These are phyloP conservation scores for Ostrea denselamellosa DNA, from an alignment of 1,140 invertebrate species.

Conservation along the genomic window DNA sequence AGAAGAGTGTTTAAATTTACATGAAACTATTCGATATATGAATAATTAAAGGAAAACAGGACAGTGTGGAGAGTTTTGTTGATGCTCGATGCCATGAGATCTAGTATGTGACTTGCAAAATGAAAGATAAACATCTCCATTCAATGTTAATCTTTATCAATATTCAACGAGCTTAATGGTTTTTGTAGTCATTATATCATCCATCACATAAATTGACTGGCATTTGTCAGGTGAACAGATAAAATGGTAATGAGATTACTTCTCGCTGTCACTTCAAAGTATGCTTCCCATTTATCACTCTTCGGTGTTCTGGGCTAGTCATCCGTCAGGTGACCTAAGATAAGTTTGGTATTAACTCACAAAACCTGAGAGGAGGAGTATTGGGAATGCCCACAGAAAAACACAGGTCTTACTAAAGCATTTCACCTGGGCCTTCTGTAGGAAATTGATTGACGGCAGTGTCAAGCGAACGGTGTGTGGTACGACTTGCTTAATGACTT, in stretches of 20 bases:
- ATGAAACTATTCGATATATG: not conserved
- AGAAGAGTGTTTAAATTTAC: not conserved
- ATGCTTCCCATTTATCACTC: conserved; percentile 37
- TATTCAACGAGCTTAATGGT: conserved; percentile 51
- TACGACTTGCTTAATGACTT: conserved; percentile 43
- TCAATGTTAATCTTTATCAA: conserved; percentile 48
- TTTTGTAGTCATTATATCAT: conserved; percentile 48
- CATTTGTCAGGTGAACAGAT: conserved; percentile 47
- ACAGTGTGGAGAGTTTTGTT: not conserved
- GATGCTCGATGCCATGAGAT: conserved; percentile 20
- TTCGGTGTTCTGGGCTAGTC: conserved; percentile 34
- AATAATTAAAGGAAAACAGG: conserved; percentile 23
- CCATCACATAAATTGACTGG: conserved; percentile 51
- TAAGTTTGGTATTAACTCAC: conserved; percentile 36
- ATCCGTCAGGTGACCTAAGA: conserved; percentile 38
- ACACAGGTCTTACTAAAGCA: conserved; percentile 13
- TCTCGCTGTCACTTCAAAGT: conserved; percentile 48
- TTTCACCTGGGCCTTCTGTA: conserved; percentile 31
- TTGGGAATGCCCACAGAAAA: conserved; percentile 7
- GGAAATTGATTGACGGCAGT: conserved; percentile 40
- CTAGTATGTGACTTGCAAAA: conserved; percentile 30
- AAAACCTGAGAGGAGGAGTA: conserved; percentile 27
- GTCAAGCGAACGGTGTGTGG: conserved; percentile 46
- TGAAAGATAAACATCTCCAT: conserved; percentile 44
- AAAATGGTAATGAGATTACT: conserved; percentile 54